Evolutionary conservation across 2,113 vertebrate species (phyloP), one percentile per base, ranked within the genome.

Genomic region (Alligator sinensis): DNA sequence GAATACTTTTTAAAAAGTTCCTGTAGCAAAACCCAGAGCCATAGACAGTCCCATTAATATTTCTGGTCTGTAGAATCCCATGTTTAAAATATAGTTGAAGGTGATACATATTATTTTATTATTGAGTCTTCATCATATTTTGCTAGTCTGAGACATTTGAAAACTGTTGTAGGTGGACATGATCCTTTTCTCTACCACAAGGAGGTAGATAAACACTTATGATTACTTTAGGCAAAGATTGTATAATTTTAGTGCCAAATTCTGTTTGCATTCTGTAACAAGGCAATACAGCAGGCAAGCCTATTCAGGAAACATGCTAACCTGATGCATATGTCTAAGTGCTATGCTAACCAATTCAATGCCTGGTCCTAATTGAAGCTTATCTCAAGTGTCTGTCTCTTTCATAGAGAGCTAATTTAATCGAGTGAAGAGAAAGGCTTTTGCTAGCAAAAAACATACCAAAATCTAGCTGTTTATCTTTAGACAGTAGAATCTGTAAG

Each of bases 401-500:
- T 19, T 77, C 59, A 57, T 9, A n/a, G 0, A 0, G 24, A 88
- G 64, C 11, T 8, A 1, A 16, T 59, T 82, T 88, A 47, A 25
- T 1, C 38, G 25, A 3, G 15, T 91, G 85, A 77, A 5, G 57
- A 25, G 13, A 68, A 77, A 81, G 24, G 2, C 22, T 61, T 91
- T 80, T 76, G 17, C n/a, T 27, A 54, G 81, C 68, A 81, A 63
- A n/a, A 82, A 9, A 11, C 6, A 27, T 54, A 14, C 47, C 58
- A 47, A 57, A n/a, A 24, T n/a, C 27, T 0, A 0, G 6, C 60
- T 66, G 11, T 75, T 60, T 28, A 13, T 47, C 18, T 80, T 22
- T 77, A 19, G 9, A 16, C 74, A 0, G 0, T 19, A 80, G 30
- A 74, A 25, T 19, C 1, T 0, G 2, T 30, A 11, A 47, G 19